Conservation (phyloP, 2,888 invertebrate genomes). For the Mactromeris polynyma region DNA sequence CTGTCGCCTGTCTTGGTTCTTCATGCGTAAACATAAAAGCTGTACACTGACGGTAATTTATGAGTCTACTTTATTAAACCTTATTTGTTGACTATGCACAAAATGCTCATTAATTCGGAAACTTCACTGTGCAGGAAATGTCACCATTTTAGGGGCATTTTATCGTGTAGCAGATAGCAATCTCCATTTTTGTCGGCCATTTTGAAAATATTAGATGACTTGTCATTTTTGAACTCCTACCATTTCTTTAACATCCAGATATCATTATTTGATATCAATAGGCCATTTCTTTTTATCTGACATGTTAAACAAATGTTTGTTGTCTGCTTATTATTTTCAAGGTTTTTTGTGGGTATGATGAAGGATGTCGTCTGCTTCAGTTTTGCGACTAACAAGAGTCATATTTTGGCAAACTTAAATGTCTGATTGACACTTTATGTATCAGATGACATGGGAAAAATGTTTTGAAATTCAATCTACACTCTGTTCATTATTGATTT, state of each 20-base stretch:
- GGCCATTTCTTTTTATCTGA: not conserved
- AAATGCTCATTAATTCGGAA: not conserved
- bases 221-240: not conserved
- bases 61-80: not conserved
- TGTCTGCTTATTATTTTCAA: not conserved
- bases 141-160: not conserved
- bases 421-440: not conserved
- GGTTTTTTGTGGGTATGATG: not conserved
- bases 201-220: not conserved
- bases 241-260: not conserved
- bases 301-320: not conserved
- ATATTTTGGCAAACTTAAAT: not conserved
- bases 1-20: not conserved
- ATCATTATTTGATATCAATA: not conserved
- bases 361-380: not conserved
- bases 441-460: not conserved
- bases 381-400: not conserved
- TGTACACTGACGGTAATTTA: not conserved
- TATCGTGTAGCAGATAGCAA: not conserved
- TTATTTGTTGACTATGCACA: conserved; percentile 2
- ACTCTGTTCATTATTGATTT: conserved; percentile 7
- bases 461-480: conserved; percentile 4
- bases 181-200: not conserved
- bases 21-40: not conserved
- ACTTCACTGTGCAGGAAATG: not conserved